Percentiles rank a stretch among this genome's conserved stretches.
Evolutionary conservation across 2,113 vertebrate genomes (phyloP).

Genomic region (Limanda limanda): DNA sequence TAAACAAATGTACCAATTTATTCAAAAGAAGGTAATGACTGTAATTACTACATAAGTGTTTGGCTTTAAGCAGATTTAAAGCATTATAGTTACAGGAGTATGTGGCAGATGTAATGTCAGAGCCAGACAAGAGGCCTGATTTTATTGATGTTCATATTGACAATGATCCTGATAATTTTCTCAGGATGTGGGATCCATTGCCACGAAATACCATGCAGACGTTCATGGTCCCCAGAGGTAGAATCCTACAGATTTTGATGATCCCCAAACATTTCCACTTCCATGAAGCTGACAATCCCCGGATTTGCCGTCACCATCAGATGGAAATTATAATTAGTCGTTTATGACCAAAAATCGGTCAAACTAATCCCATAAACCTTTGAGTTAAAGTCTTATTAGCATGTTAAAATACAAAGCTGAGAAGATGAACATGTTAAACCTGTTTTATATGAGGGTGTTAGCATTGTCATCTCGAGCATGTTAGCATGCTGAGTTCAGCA

Average conservation of each 20-base stretch:
- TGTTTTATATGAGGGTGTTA: too few species aligned
- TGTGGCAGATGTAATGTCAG: background rate
- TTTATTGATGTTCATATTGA: background rate
- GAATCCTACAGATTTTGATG: background rate
- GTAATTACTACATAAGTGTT: background rate
- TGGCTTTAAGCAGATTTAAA: background rate
- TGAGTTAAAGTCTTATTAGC: too few species aligned
- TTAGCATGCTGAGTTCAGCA: too few species aligned
- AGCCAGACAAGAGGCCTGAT: background rate
- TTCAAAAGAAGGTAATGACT: constrained; percentile 12
- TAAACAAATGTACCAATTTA: constrained; percentile 1
- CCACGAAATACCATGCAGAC: background rate
- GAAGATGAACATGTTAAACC: too few species aligned
- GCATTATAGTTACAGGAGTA: background rate
- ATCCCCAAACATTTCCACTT: background rate
- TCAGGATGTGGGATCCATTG: background rate
- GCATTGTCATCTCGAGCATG: too few species aligned
- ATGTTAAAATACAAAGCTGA: too few species aligned
- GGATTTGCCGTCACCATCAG: background rate
- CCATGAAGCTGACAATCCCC: background rate
- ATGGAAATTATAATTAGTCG: too few species aligned
- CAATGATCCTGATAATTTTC: background rate
- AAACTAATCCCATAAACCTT: too few species aligned
- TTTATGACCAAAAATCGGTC: too few species aligned
- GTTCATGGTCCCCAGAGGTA: constrained; percentile 4